Evolutionary conservation across 2,797 vertebrate species (phyloP).

Genomic region (Eleutherodactylus coqui): DNA sequence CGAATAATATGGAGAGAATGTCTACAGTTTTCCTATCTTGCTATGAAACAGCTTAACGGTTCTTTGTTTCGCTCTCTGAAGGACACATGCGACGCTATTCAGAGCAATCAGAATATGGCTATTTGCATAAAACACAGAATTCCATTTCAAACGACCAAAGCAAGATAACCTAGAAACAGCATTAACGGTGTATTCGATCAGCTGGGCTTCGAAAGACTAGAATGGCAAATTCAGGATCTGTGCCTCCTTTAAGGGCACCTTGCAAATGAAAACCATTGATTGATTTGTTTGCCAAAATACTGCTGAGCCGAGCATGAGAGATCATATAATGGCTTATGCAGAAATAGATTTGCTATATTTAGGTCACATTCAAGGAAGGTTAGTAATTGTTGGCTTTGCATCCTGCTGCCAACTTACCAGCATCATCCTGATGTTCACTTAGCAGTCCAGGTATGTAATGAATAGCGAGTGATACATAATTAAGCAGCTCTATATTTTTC

Average conservation of each 20-base stretch:
- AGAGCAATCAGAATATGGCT: not conserved
- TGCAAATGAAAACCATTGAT: constrained; percentile 58
- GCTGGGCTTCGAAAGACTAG: constrained; percentile 23
- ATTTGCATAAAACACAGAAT: not conserved
- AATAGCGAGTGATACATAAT: constrained; percentile 32
- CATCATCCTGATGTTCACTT: not conserved
- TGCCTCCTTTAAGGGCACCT: constrained; percentile 58
- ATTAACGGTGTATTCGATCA: constrained; percentile 42
- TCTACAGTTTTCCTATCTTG: not conserved
- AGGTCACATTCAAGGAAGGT: constrained; percentile 64
- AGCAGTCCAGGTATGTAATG: constrained; percentile 30
- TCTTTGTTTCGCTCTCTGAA: constrained; percentile 6
- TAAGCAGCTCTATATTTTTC: constrained; percentile 29
- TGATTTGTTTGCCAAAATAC: constrained; percentile 63
- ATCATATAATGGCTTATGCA: constrained; percentile 61
- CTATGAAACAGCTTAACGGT: not conserved
- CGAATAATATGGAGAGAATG: not conserved
- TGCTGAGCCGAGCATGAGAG: constrained; percentile 56
- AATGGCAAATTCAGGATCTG: constrained; percentile 36
- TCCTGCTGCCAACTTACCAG: constrained; percentile 22
- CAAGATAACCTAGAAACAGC: not conserved
- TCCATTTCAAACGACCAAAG: not conserved
- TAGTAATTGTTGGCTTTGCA: constrained; percentile 45
- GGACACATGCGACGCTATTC: not conserved
- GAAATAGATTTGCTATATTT: constrained; percentile 64